Evolutionary conservation across 2,797 vertebrate genomes (phyloP), one percentile per base, ranked within the genome.

Genomic region (Gobionotothen gibberifrons): DNA sequence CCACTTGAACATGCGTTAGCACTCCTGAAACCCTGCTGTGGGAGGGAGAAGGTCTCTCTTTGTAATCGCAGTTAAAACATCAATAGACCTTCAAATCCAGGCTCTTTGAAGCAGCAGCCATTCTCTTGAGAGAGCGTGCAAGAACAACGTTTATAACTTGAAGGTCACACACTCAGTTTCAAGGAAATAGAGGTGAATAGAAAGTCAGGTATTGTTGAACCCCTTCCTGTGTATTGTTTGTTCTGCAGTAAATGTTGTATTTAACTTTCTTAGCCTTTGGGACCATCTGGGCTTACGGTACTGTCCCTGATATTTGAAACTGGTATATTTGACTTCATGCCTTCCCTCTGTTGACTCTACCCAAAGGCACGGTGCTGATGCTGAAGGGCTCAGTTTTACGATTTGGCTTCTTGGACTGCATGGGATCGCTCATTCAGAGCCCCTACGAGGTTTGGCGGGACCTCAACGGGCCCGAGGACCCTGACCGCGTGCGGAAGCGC

Each of bases 391-490:
- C 97, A 0, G 93, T 99, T 72, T 85, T 99, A 91, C 95, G 92
- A 61, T 96, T 99, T 15, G 93, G 93, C 1, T 98, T 97, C 86
- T 85, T 99, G 95, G 97, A 99, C 90, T 96, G 92, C 89, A 85
- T 86, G 82, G 98, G 98, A 3, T 88, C 90, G 0, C 83, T 97
- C 84, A 95, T 97, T 67, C 96, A 95, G 73, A 94, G 95, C 5
- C 96, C 98, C 0, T 96, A 97, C 0, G 98, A 99, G 92, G 93
- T 96, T 55, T 99, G 98, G 98, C 94, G 94, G 76, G 98, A 99
- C 81, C 92, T 87, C 29, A 96, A 97, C 43, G 93, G 86, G 40
- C 83, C 90, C 0, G 97, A 98, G 55, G 97, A 98, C 14, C 93
- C 94, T 3, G 97, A 99, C 78, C 95, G 96, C 84, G 93, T 89